phyloP scores from a whole-genome alignment of 2,888 invertebrate genomes.

The Brachyopa scutellaris region DNA sequence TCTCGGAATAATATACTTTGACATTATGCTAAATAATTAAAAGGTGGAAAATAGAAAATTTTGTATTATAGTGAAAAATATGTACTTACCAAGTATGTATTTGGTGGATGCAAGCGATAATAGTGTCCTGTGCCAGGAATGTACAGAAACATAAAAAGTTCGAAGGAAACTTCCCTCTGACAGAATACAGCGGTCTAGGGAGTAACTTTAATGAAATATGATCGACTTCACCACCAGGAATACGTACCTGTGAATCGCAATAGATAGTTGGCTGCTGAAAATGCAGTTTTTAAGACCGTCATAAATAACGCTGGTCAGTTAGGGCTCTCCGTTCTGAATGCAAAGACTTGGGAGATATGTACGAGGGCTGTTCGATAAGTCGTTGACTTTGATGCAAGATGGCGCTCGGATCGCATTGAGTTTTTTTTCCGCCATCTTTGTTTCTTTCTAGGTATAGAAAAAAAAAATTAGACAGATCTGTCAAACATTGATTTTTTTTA shows the following conservation, averaged over 20 bases:
- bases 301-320: background rate
- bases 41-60: conserved; percentile 65
- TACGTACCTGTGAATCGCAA: conserved; percentile 9
- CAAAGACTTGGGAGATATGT: no score
- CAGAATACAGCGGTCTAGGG: no score
- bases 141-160: background rate
- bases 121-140: no score
- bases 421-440: no score
- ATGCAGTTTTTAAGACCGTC: background rate
- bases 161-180: background rate
- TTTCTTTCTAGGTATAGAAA: no score
- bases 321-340: no score
- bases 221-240: background rate
- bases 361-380: no score
- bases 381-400: no score
- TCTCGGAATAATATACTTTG: conserved; percentile 58
- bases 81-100: conserved; percentile 19
- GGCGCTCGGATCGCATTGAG: no score
- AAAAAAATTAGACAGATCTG: no score
- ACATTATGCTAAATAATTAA: conserved; percentile 69
- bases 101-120: no score
- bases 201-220: conserved; percentile 20
- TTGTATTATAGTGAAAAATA: conserved; percentile 40
- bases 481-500: no score
- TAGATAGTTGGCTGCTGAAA: background rate